Percentiles rank a stretch among this genome's conserved stretches.
Conservation (phyloP, 1,140 invertebrate genomes). For the Tetranychus cinnabarinus region DNA sequence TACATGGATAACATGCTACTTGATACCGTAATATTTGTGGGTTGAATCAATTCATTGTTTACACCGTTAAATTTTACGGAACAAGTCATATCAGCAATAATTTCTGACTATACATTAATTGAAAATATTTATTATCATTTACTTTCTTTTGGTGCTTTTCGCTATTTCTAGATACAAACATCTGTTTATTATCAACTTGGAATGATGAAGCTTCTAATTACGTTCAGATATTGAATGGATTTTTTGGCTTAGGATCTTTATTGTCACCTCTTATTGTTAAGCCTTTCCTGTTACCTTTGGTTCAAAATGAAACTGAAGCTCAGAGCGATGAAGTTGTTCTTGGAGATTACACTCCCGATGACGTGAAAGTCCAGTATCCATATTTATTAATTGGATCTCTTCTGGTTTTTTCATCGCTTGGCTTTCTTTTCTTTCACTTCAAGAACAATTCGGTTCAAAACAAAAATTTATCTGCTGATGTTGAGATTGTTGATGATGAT, state of each 20-base stretch:
- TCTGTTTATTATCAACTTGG: slow-evolving; percentile 26
- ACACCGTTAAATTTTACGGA: too few relatives aligned
- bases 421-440: background rate
- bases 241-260: slow-evolving; percentile 28
- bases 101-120: too few relatives aligned
- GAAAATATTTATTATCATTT: too few relatives aligned
- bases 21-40: too few relatives aligned
- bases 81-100: too few relatives aligned
- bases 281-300: slow-evolving; percentile 20
- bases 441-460: background rate
- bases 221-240: slow-evolving; percentile 28
- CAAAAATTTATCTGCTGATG: background rate
- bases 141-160: background rate
- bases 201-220: slow-evolving; percentile 22
- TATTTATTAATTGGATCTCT: background rate
- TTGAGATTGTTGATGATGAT: background rate
- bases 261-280: slow-evolving; percentile 26
- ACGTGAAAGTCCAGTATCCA: background rate
- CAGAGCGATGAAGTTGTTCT: too few relatives aligned
- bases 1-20: too few relatives aligned
- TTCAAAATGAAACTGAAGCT: background rate
- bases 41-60: too few relatives aligned
- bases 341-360: background rate
- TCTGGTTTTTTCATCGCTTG: background rate
- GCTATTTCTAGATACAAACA: slow-evolving; percentile 8